Percentiles rank a stretch among this genome's conserved stretches.
These are phyloP conservation scores for Saccostrea echinata DNA, from an alignment of 1,140 invertebrate species.

Conservation along the genomic window DNA sequence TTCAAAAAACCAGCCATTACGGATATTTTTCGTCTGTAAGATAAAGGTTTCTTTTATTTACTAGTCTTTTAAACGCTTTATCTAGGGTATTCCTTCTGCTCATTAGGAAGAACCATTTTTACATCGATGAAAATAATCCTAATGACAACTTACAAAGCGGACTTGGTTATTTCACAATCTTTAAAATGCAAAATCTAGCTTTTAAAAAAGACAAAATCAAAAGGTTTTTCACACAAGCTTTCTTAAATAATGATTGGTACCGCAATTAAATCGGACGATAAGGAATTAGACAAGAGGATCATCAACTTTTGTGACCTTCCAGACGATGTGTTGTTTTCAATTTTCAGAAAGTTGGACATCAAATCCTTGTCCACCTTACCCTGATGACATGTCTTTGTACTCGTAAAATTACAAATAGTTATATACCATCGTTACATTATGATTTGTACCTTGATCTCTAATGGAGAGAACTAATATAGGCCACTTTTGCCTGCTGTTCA, in stretches of 20 bases:
- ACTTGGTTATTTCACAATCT: constrained; percentile 18
- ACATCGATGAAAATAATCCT: not conserved
- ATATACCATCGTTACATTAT: too few species aligned
- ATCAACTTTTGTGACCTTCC: not conserved
- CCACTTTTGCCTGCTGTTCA: too few species aligned
- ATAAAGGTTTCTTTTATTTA: not conserved
- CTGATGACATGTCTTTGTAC: too few species aligned
- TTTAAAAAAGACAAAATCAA: not conserved
- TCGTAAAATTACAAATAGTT: too few species aligned
- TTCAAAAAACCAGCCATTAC: too few species aligned
- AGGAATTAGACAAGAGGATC: not conserved
- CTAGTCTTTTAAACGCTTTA: not conserved
- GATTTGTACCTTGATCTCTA: too few species aligned
- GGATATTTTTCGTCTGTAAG: too few species aligned
- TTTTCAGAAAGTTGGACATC: not conserved
- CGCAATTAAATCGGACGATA: not conserved
- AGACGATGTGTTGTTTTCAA: constrained; percentile 23
- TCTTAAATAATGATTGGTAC: not conserved
- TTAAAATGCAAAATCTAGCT: constrained; percentile 20
- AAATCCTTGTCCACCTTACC: not conserved
- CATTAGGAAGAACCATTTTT: not conserved
- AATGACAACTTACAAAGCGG: too few species aligned
- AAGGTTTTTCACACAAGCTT: not conserved
- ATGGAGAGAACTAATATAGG: too few species aligned
- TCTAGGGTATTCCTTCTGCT: too few species aligned